Percentiles rank a stretch among this genome's conserved stretches.
Evolutionary conservation across 64 coral and sea anemone species (phyloP).

Genomic region (Astreopora myriophthalma): DNA sequence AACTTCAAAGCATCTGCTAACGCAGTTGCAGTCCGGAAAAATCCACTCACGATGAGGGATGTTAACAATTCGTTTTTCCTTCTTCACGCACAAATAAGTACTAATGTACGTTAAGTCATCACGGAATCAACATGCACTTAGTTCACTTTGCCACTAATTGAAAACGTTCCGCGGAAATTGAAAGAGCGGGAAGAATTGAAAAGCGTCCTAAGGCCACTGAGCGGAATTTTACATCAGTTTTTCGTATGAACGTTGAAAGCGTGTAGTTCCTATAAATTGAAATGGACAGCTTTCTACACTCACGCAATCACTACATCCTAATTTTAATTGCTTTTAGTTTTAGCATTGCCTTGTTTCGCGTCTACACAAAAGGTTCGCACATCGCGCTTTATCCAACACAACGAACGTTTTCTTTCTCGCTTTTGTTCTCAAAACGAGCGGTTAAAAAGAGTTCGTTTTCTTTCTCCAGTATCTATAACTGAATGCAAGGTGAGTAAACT

Average conservation of each 20-base stretch:
- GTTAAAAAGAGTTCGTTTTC: background rate
- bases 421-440: background rate
- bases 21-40: background rate
- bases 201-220: background rate
- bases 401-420: background rate
- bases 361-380: background rate
- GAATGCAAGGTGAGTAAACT: background rate
- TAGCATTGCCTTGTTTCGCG: background rate
- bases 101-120: background rate
- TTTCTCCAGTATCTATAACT: background rate
- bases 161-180: background rate
- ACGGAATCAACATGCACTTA: constrained; percentile 3
- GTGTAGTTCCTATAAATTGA: background rate
- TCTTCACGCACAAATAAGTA: background rate
- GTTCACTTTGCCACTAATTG: background rate
- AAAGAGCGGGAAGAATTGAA: background rate
- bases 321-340: background rate
- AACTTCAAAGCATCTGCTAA: background rate
- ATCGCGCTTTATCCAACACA: background rate
- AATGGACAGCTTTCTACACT: background rate
- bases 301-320: background rate
- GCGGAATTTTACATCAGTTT: background rate
- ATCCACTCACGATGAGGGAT: background rate
- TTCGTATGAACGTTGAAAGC: background rate
- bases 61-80: constrained; percentile 2